Base-by-base conservation (phyloP, 2,797 vertebrate genomes). In the Borostomias antarcticus region DNA sequence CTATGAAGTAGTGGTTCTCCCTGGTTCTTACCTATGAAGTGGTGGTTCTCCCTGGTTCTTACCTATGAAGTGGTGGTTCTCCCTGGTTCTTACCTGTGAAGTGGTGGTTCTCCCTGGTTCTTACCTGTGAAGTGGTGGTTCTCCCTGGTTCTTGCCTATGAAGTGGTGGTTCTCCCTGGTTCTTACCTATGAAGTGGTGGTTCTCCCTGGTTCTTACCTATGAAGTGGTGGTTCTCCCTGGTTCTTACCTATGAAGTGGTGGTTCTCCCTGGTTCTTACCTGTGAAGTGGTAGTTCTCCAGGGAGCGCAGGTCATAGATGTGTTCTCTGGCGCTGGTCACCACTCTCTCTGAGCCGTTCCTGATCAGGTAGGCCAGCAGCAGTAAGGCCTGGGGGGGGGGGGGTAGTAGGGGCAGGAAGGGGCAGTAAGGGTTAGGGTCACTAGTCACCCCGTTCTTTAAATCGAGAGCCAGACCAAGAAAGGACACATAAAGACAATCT, bases 271-370 rank as follows among this genome's bases (percentile, higher is more conserved):
- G 85, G 2, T 77, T 87, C 92, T 94, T 88, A 98, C 98, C 98
- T 76, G 97, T 93, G 88, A 98, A 96, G 91, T 98, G 93, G 92
- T 99, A 99, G 93, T 98, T 98, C 94, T 99, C 98, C 89, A 99
- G 85, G 83, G 97, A 99, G 89, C 98, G 94, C 88, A 99, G 94
- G 92, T 99, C 98, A 76, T 99, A 99, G 93, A 99, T 98, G 93
- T 99, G 98, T 91, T 99, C 98, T 93, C 97, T 94, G 92, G 96
- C 92, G 79, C 98, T 99, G 88, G 97, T 99, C 88, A 99, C 97
- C 68, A 99, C 97, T 88, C 98, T 93, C 89, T 99, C 98, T 76
- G 98, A 98, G 82, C 97, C 98, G 64, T 99, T 99, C 89, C 97
- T 94, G 93, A 99, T 98, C 92, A 99, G 93, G 91, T 99, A 98